Evolutionary conservation across 2,888 invertebrate genomes (phyloP).

Genomic region (Amiota communis): DNA sequence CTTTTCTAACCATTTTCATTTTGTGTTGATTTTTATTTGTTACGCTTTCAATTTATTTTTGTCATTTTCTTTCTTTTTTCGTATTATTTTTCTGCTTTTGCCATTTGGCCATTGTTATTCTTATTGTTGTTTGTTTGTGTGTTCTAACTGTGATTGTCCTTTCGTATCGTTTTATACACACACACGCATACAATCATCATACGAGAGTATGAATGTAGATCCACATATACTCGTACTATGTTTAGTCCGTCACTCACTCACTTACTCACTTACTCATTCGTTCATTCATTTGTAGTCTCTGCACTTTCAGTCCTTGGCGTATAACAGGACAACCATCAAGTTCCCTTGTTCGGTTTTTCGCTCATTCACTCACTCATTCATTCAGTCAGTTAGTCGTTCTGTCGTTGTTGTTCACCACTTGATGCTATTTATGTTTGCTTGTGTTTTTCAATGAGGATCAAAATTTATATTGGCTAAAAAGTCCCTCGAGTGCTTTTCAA

Average conservation of each 20-base stretch:
- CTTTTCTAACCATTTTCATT: neutral
- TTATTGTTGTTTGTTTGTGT: constrained; percentile 59
- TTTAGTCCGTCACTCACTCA: constrained; percentile 49
- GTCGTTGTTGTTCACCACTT: constrained; percentile 56
- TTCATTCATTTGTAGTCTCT: constrained; percentile 51
- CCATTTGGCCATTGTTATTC: constrained; percentile 55
- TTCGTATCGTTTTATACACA: constrained; percentile 43
- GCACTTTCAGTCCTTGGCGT: no score
- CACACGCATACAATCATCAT: constrained; percentile 23
- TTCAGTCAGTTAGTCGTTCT: constrained; percentile 20
- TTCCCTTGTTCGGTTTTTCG: neutral
- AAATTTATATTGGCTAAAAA: constrained; percentile 72
- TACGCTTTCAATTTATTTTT: constrained; percentile 70
- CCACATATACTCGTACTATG: no score
- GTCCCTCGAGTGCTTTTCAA: constrained; percentile 71
- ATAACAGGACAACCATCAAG: neutral
- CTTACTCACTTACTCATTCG: constrained; percentile 62
- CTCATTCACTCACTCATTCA: constrained; percentile 27
- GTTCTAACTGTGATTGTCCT: constrained; percentile 65
- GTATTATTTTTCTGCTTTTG: constrained; percentile 50
- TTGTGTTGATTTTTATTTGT: constrained; percentile 66
- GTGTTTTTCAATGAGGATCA: constrained; percentile 71
- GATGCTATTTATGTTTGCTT: constrained; percentile 68
- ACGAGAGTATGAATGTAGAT: neutral
- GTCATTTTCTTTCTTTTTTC: constrained; percentile 68